Evolutionary conservation across 2,888 invertebrate species (phyloP), one percentile per base, ranked within the genome.

Genomic region (Limnephilus lunatus): DNA sequence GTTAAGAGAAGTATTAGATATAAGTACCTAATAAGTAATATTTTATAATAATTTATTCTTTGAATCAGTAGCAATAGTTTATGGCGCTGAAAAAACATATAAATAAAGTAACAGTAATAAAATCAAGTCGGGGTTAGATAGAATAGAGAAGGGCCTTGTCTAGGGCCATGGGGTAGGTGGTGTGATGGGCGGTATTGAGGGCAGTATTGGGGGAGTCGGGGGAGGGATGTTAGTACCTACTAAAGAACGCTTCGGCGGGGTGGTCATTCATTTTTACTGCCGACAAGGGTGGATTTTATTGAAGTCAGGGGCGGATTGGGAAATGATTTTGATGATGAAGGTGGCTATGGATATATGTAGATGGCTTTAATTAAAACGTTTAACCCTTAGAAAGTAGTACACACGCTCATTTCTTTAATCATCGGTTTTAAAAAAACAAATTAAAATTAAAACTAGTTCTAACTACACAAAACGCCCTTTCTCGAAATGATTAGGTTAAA

Each of bases 211-310:
- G 48, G 53, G 25, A 19, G 11, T 81, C 14, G 85, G 15, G 81
- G 48, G 85, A 44, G 92, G 92, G 88, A 91, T 85, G 90, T 82
- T 81, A 31, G 53, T 83, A 68, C 53, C 53, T 87, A 87, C 87
- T 87, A 87, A 87, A 68, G 90, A 92, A 93, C 91, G 92, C 90
- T 89, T 92, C 91, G 91, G 92, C 91, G 92, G 92, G 91, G 92
- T 91, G 92, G 93, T 91, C 93, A 92, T 92, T 92, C 92, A 93
- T 93, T 93, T 93, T 93, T 93, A 93, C 92, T 92, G 91, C 90
- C 85, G 85, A 90, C 91, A 89, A 87, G 90, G 90, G 93, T 91
- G 92, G 92, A 92, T 93, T 93, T 93, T 93, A 93, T 93, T 92
- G 92, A 90, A 68, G 82, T 14, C 92, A 92, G 93, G 89, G 85